Base-by-base conservation (phyloP, 2,113 vertebrate species). In the Clarias macrocephalus region DNA sequence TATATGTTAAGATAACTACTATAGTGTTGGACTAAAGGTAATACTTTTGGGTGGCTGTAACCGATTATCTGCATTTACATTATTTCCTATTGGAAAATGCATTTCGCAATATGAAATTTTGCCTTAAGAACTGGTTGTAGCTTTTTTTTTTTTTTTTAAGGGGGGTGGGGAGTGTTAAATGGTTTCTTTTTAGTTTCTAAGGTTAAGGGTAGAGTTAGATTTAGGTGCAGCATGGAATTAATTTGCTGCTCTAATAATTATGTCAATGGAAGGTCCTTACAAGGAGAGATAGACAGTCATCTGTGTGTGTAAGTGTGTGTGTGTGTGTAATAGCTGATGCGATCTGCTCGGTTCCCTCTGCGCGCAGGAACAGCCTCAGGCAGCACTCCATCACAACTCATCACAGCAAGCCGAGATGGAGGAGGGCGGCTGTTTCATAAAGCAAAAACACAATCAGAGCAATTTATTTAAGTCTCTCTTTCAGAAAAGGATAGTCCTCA, bases 311-410 rank as follows among this genome's bases (percentile, higher is more conserved):
- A 60, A 65, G 73, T 73, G 73, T 62, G 57, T 75, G 83, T 66
- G 57, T 86, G 85, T 63, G 88, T 80, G 81, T 62, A 96, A 96
- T 95, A 95, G 94, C 96, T 96, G 62, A 86, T 86, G 85, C 95
- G 96, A 95, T 96, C 96, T 96, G 95, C 95, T 94, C 95, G 95
- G 95, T 94, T 94, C 95, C 96, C 94, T 95, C 95, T 95, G 96
- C 95, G 96, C 96, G 96, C 95, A 96, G 96, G 97, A 96, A 97
- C 95, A 92, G 96, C 96, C 96, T n/a, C 94, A 92, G 96, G 96
- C 95, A 96, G 95, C 95, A 95, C 96, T 96, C 96, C 96, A 96
- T 96, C 96, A 97, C 97, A 97, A 96, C 96, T 97, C 97, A 97
- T 97, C 96, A 97, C 95, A 96, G 95, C 96, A 96, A 97, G 97